A percentile compares a stretch with the other conserved stretches of the same genome.
Evolutionary conservation across 2,888 invertebrate species (phyloP).

Genomic region (Metacarcinus magister): DNA sequence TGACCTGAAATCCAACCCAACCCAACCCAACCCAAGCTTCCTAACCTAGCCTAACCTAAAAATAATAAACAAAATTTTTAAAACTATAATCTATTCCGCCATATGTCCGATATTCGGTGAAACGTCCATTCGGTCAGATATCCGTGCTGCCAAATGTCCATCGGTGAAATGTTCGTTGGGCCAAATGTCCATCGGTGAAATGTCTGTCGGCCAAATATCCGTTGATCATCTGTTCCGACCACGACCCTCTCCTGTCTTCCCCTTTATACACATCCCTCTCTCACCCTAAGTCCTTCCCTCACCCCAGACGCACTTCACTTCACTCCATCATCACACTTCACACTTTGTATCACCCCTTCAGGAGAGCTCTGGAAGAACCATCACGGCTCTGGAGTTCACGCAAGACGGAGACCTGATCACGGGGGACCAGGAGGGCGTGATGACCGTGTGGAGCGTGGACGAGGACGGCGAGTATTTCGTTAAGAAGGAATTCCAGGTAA

Average conservation of each 20-base stretch:
- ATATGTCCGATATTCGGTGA: too few species aligned
- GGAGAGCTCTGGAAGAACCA: conserved; percentile 83
- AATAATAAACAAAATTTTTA: too few species aligned
- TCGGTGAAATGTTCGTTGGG: too few species aligned
- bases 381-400: conserved; percentile 94
- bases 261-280: background rate
- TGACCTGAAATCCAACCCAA: too few species aligned
- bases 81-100: too few species aligned
- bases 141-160: too few species aligned
- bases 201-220: too few species aligned
- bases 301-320: background rate
- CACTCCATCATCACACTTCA: background rate
- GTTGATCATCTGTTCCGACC: too few species aligned
- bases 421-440: conserved; percentile 95
- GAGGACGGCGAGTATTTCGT: conserved; percentile 95
- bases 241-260: background rate
- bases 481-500: conserved; percentile 93
- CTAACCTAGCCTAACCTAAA: too few species aligned
- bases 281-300: background rate
- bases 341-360: conserved; percentile 4
- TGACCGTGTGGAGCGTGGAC: conserved; percentile 95
- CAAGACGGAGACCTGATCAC: conserved; percentile 96
- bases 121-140: too few species aligned
- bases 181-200: too few species aligned
- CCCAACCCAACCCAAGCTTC: too few species aligned